A percentile compares a stretch with the other conserved stretches of the same genome.
These are phyloP conservation scores for Leucophenga varia DNA, from an alignment of 1,140 invertebrate species.

Conservation along the genomic window DNA sequence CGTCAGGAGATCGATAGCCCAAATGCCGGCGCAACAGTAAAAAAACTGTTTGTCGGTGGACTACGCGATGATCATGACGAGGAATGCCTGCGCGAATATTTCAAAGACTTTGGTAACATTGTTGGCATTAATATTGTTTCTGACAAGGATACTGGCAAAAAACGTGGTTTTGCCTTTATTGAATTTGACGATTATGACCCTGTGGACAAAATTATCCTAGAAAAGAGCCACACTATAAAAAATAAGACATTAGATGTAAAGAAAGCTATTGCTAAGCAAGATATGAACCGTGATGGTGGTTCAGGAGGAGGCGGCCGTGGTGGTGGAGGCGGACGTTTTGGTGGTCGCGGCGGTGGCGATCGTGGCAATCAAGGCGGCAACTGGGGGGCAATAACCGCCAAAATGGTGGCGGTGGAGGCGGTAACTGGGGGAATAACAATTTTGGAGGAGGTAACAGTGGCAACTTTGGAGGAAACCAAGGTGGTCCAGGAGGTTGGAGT, in stretches of 20 bases:
- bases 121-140: conserved; percentile 86
- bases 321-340: conserved; percentile 14
- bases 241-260: conserved; percentile 79
- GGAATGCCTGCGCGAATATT: conserved; percentile 82
- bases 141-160: conserved; percentile 89
- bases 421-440: conserved; percentile 38
- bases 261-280: conserved; percentile 73
- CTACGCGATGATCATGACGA: conserved; percentile 90
- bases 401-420: conserved; percentile 32
- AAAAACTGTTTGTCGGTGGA: conserved; percentile 93
- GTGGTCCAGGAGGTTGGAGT: conserved; percentile 39
- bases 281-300: conserved; percentile 63
- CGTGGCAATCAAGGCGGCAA: conserved; percentile 21
- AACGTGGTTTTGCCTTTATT: conserved; percentile 93
- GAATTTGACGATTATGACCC: conserved; percentile 97
- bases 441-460: conserved; percentile 39
- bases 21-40: conserved; percentile 91
- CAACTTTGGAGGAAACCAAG: conserved; percentile 35
- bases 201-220: conserved; percentile 90
- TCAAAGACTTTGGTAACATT: conserved; percentile 82
- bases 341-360: conserved; percentile 2
- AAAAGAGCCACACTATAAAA: conserved; percentile 72
- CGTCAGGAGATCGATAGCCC: conserved; percentile 87
- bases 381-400: conserved; percentile 11
- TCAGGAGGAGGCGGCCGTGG: conserved; percentile 35